phyloP scores from a whole-genome alignment of 2,113 vertebrate species.

The Urocynchramus pylzowi region DNA sequence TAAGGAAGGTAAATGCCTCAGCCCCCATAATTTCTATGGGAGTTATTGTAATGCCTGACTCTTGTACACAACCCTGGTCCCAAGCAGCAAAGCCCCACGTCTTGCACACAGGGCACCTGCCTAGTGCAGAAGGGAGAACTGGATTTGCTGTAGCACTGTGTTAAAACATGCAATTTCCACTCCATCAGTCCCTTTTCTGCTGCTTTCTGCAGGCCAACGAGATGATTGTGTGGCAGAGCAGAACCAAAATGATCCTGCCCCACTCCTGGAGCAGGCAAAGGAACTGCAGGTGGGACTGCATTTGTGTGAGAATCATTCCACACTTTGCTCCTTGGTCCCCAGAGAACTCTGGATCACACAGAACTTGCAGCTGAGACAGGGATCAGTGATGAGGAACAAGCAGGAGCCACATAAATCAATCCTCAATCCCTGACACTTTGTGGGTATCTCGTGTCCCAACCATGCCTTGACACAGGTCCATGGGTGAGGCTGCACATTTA shows the following conservation, averaged over 20 bases:
- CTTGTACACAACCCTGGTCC: too few species aligned
- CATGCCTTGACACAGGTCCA: rapidly evolving
- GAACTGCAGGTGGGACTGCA: not conserved
- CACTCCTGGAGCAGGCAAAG: not conserved
- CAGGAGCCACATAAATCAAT: not conserved
- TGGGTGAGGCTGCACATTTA: rapidly evolving
- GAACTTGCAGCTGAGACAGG: not conserved
- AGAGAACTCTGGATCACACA: not conserved
- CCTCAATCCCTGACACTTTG: not conserved
- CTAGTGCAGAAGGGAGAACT: not conserved
- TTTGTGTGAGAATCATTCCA: not conserved
- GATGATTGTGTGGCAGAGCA: rapidly evolving
- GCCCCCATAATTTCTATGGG: not conserved
- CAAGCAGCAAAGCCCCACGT: not conserved
- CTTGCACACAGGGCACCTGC: not conserved
- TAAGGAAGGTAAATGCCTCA: not conserved
- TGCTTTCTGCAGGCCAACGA: not conserved
- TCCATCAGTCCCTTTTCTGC: not conserved
- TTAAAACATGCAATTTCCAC: rapidly evolving
- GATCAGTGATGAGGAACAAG: not conserved
- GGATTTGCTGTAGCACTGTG: rapidly evolving
- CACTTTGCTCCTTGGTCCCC: not conserved
- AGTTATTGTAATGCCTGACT: not conserved
- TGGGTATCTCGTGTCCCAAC: rapidly evolving
- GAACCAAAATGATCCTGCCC: not conserved